Evolutionary conservation across 2,888 invertebrate genomes (phyloP).

Genomic region (Parapristionchus giblindavisi): DNA sequence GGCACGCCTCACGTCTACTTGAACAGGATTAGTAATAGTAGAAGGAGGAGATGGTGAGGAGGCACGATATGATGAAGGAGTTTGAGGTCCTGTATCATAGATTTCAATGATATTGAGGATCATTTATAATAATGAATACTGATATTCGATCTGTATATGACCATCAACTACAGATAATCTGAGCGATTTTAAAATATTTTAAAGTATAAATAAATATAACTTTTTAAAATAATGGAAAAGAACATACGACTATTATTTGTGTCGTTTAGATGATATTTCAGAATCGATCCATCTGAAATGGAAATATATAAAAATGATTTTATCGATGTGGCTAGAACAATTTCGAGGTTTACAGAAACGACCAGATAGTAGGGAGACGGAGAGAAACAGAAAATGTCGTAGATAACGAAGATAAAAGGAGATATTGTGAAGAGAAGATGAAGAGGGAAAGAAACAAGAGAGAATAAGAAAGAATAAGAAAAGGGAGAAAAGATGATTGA

Average conservation of each 20-base stretch:
- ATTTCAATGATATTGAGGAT: not conserved
- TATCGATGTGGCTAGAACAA: not conserved
- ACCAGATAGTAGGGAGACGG: not conserved
- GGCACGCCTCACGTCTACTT: constrained; percentile 31
- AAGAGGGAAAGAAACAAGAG: not conserved
- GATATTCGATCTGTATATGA: too few relatives aligned
- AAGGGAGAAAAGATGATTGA: too few relatives aligned
- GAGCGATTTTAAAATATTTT: too few relatives aligned
- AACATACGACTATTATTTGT: not conserved
- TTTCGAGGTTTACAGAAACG: not conserved
- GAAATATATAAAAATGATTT: not conserved
- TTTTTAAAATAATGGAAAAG: too few relatives aligned
- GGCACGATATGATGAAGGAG: constrained; percentile 18
- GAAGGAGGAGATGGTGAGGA: constrained; percentile 29
- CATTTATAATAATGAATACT: too few relatives aligned
- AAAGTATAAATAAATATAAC: too few relatives aligned
- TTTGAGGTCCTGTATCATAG: not conserved
- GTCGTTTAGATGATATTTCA: constrained; percentile 31
- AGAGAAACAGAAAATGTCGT: not conserved
- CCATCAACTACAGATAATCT: too few relatives aligned
- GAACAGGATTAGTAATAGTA: not conserved
- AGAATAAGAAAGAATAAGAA: too few relatives aligned
- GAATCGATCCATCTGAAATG: constrained; percentile 30
- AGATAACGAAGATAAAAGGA: constrained; percentile 2
- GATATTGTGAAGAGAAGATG: not conserved